A percentile compares a stretch with the other conserved stretches of the same genome.
These are phyloP conservation scores for Drosophila auraria DNA, from an alignment of 1,140 invertebrate genomes.

Conservation along the genomic window DNA sequence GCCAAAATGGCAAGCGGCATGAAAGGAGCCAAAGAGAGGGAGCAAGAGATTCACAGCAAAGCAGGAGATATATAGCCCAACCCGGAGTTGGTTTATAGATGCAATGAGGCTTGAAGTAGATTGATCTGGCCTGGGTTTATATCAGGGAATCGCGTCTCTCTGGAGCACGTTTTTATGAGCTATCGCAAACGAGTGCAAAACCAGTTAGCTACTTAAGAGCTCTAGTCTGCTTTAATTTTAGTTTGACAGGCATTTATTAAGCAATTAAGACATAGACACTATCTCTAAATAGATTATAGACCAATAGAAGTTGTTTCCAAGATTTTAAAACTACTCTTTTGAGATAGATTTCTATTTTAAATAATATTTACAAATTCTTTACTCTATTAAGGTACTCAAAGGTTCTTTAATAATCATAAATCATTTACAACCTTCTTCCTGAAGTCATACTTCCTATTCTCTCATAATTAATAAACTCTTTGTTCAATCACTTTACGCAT, in stretches of 20 bases:
- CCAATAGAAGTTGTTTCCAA: background rate
- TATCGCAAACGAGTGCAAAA: constrained; percentile 5
- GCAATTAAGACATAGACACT: constrained; percentile 3
- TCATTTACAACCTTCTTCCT: background rate
- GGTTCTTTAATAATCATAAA: no score
- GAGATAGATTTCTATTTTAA: background rate
- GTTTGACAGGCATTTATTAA: constrained; percentile 9
- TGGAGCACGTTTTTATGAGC: background rate
- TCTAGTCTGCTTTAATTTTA: constrained; percentile 3
- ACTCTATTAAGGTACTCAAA: no score
- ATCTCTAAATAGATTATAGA: background rate
- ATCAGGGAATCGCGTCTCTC: background rate
- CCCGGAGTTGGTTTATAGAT: background rate
- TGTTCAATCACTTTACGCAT: constrained; percentile 5
- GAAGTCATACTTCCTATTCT: background rate
- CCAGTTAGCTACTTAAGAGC: constrained; percentile 23
- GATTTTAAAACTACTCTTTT: background rate
- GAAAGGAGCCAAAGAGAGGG: constrained; percentile 6
- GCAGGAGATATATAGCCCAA: constrained; percentile 9
- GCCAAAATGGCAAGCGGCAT: constrained; percentile 58
- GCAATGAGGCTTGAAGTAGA: constrained; percentile 9
- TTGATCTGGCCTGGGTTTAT: background rate
- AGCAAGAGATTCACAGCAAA: constrained; percentile 9
- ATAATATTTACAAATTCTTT: background rate
- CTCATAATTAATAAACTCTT: constrained; percentile 15